Base-by-base conservation (phyloP, 2,113 vertebrate genomes). In the Chinchilla lanigera region DNA sequence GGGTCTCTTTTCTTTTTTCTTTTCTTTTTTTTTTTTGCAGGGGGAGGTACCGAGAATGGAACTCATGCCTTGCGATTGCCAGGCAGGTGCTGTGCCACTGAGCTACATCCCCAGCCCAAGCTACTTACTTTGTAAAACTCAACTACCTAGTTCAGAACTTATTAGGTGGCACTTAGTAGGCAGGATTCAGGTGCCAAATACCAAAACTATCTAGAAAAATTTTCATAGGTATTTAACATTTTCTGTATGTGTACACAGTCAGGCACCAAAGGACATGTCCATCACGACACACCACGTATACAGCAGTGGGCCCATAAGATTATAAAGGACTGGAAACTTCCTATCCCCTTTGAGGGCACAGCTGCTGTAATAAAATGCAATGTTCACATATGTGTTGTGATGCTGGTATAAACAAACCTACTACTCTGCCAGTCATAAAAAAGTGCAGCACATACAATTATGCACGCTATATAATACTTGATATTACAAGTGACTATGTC, bases 101-200 rank as follows among this genome's bases (percentile, higher is more conserved):
- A 61, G 60, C 60, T 61, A 8, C 26, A 26, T 61, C 7, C 24
- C 60, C 8, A 9, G 60, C 22, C 60, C 41, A 82, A 94, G 47
- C 9, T 58, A 12, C 9, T 86, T 67, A 90, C 54, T 94, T 96
- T 83, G 20, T 86, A 78, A 95, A 83, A 90, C 88, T 61, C 93
- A 97, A 91, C 71, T 81, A 84, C 2, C 11, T 44, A 75, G 26
- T 11, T 38, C 80, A 94, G 35, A 96, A 90, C 7, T 85, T 14
- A 77, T 47, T 78, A 54, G 17, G n/a, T 86, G 7, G 41, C n/a
- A 85, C 19, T n/a, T n/a, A n/a, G n/a, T n/a, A n/a, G n/a, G n/a
- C n/a, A n/a, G n/a, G n/a, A n/a, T n/a, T n/a, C n/a, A n/a, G n/a
- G n/a, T n/a, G n/a, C n/a, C n/a, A n/a, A n/a, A n/a, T n/a, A n/a